phyloP scores from a whole-genome alignment of 2,113 vertebrate genomes.

The Bettongia penicillata region DNA sequence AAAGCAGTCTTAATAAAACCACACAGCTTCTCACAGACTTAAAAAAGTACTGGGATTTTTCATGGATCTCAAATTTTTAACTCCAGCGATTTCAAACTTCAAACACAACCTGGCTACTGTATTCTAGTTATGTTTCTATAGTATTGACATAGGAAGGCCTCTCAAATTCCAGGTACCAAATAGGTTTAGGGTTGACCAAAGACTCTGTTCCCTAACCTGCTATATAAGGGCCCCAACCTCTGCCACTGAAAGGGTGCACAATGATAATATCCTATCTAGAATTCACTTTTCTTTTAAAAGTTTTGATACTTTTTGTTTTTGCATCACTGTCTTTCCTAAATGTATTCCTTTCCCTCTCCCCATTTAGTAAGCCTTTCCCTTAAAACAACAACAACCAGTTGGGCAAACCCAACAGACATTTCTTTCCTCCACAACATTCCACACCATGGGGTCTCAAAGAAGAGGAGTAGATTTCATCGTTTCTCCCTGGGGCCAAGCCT shows the following conservation, averaged over 20 bases:
- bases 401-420: neutral
- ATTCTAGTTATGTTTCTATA: neutral
- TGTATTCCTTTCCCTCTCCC: neutral
- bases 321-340: neutral
- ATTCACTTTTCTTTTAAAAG: neutral
- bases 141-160: neutral
- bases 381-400: neutral
- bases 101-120: neutral
- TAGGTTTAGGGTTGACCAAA: neutral
- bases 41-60: neutral
- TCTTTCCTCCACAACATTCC: neutral
- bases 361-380: neutral
- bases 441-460: neutral
- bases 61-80: neutral
- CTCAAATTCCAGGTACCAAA: neutral
- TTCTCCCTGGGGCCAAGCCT: neutral
- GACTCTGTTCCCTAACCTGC: neutral
- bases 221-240: neutral
- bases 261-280: neutral
- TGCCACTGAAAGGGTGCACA: neutral
- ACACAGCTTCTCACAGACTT: neutral
- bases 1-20: neutral
- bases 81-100: neutral
- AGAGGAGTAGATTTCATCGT: neutral
- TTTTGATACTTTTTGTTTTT: neutral